Conservation (phyloP, 2,797 vertebrate species). For the Otolemur crassicaudatus region DNA sequence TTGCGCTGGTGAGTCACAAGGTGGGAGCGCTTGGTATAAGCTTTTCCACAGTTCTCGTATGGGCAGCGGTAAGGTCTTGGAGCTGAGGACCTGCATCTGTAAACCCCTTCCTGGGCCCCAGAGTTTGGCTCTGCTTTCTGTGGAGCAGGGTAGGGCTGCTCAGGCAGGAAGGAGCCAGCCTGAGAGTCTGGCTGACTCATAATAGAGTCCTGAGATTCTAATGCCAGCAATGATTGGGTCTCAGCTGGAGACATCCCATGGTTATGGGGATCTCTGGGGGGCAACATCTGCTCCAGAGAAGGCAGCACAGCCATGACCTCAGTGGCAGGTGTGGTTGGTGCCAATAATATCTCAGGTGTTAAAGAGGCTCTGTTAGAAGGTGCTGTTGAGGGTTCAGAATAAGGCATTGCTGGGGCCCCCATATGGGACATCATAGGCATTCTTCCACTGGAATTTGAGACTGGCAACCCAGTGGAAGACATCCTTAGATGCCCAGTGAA, state of each 20-base stretch:
- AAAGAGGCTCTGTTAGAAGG: constrained; percentile 9
- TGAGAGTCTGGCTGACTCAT: not conserved
- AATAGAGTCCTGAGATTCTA: constrained; percentile 24
- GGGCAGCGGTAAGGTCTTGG: constrained; percentile 56
- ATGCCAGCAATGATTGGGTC: not conserved
- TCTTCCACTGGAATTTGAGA: not conserved
- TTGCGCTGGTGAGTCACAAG: constrained; percentile 72
- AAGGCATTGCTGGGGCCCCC: not conserved
- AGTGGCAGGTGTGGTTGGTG: not conserved
- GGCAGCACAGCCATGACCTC: not conserved
- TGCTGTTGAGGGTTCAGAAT: not conserved
- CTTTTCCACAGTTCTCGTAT: constrained; percentile 70
- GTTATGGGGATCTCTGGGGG: not conserved
- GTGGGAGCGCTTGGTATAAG: constrained; percentile 80
- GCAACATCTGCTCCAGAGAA: constrained; percentile 7
- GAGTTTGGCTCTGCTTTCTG: not conserved
- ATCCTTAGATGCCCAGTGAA: constrained; percentile 40
- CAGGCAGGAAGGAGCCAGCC: not conserved
- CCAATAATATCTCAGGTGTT: not conserved
- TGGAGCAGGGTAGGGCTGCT: not conserved
- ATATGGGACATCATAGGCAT: not conserved
- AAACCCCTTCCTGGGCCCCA: not conserved
- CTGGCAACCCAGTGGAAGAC: not conserved
- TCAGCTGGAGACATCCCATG: not conserved
- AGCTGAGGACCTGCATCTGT: not conserved